These are phyloP conservation scores for Nephrotoma flavescens DNA, from an alignment of 2,888 invertebrate genomes.

Conservation along the genomic window DNA sequence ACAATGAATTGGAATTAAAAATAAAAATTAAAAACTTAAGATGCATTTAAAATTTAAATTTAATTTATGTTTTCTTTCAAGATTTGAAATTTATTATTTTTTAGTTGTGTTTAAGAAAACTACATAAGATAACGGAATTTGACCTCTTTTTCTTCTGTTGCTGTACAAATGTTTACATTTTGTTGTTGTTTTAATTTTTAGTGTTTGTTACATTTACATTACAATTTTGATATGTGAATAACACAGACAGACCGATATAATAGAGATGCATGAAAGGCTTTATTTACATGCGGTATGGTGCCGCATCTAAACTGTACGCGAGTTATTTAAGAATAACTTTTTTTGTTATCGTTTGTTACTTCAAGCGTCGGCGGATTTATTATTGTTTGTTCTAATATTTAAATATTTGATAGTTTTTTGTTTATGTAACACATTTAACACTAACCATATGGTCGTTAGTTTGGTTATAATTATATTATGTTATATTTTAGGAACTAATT, in stretches of 20 bases:
- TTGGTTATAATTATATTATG: too few relatives aligned
- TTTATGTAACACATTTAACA: too few relatives aligned
- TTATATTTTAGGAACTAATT: too few relatives aligned
- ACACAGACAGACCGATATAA: not conserved
- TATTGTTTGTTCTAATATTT: not conserved
- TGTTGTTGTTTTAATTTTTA: not conserved
- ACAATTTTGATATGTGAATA: too few relatives aligned
- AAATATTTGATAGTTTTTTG: not conserved
- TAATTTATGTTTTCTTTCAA: not conserved
- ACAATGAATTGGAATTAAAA: not conserved
- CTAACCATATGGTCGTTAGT: too few relatives aligned
- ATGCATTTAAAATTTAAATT: not conserved
- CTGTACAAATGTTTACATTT: not conserved
- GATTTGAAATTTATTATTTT: not conserved
- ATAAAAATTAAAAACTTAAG: not conserved
- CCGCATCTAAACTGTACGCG: not conserved
- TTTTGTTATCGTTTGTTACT: not conserved
- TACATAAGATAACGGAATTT: not conserved
- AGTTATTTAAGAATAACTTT: not conserved
- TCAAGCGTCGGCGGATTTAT: not conserved
- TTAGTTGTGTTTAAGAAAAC: not conserved
- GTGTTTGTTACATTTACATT: not conserved
- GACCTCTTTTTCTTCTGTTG: not conserved
- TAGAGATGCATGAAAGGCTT: not conserved
- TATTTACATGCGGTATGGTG: not conserved